phyloP scores from a whole-genome alignment of 2,888 invertebrate species.

The Drosophila stalkeri region DNA sequence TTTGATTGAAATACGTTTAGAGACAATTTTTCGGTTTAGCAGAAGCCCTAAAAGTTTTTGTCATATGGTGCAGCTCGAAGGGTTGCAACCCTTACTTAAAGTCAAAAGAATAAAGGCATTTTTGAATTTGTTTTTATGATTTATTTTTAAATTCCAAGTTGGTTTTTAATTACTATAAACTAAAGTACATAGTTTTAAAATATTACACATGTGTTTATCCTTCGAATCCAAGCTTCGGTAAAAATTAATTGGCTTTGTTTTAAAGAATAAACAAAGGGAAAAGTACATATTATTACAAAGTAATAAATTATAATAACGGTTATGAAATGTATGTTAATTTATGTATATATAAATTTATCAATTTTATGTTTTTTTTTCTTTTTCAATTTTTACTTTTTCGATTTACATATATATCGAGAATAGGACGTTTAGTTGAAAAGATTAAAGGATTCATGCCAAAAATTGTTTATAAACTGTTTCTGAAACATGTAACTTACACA shows the following conservation, averaged over 20 bases:
- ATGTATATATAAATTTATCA: slow-evolving; percentile 2
- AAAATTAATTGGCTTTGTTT: slow-evolving; percentile 54
- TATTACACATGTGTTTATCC: slow-evolving; percentile 57
- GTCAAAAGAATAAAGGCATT: slow-evolving; percentile 18
- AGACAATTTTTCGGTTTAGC: slow-evolving; percentile 18
- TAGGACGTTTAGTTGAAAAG: slow-evolving; percentile 39
- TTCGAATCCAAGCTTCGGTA: slow-evolving; percentile 50
- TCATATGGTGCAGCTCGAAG: slow-evolving; percentile 13
- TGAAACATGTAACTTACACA: slow-evolving; percentile 52
- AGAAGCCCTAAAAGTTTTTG: slow-evolving; percentile 48
- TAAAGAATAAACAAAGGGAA: slow-evolving; percentile 41
- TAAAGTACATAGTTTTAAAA: slow-evolving; percentile 62
- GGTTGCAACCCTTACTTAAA: slow-evolving; percentile 43
- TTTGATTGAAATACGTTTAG: slow-evolving; percentile 11
- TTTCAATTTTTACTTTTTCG: slow-evolving; percentile 5
- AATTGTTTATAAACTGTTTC: slow-evolving; percentile 39
- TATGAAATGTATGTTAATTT: slow-evolving; percentile 8
- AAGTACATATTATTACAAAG: slow-evolving; percentile 50
- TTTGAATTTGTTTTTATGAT: slow-evolving; percentile 47
- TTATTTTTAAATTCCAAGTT: slow-evolving; percentile 62
- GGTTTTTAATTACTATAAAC: slow-evolving; percentile 63
- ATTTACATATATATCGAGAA: slow-evolving; percentile 30
- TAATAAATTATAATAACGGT: slow-evolving; percentile 28
- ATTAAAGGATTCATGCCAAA: slow-evolving; percentile 46
- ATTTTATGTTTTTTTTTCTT: background rate